Percentiles rank a stretch among this genome's conserved stretches.
Evolutionary conservation across 2,888 invertebrate species (phyloP).

Genomic region (Luperina testacea): DNA sequence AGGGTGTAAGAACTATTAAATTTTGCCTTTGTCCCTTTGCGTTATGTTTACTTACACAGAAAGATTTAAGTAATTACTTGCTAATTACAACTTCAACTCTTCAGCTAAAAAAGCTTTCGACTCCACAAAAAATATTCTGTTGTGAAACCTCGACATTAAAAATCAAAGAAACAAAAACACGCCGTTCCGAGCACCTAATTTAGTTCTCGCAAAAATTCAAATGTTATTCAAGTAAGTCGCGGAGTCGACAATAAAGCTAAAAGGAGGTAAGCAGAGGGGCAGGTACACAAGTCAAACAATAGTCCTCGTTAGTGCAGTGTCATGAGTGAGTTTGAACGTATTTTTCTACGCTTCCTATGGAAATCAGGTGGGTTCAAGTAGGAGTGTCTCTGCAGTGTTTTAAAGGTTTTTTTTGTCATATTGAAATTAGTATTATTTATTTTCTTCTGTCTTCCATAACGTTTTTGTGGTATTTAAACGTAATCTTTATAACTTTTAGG

Average conservation of each 20-base stretch:
- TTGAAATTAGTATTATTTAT: not conserved
- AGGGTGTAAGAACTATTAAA: not conserved
- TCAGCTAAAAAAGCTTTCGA: fast-evolving
- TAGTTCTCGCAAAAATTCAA: conserved; percentile 35
- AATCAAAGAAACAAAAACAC: conserved; percentile 21
- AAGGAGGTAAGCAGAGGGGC: conserved; percentile 40
- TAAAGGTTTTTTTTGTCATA: not conserved
- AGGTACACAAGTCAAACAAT: conserved; percentile 60
- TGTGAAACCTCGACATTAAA: conserved; percentile 1
- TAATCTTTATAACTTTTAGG: not conserved
- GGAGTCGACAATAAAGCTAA: conserved; percentile 37
- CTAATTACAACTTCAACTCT: not conserved
- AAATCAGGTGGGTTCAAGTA: conserved; percentile 41
- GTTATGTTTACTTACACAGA: not conserved
- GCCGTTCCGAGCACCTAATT: conserved; percentile 15
- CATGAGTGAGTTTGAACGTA: conserved; percentile 56
- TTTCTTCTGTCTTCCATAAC: not conserved
- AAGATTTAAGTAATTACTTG: not conserved
- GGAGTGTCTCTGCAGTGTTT: not conserved
- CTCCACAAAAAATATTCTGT: not conserved
- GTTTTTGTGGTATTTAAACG: not conserved
- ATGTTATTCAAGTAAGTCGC: conserved; percentile 45
- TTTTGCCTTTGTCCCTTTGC: not conserved
- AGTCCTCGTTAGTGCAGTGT: conserved; percentile 51
- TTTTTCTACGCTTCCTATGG: conserved; percentile 58